These are phyloP conservation scores for Ormyrus thymus DNA, from an alignment of 2,888 invertebrate species.

Conservation along the genomic window DNA sequence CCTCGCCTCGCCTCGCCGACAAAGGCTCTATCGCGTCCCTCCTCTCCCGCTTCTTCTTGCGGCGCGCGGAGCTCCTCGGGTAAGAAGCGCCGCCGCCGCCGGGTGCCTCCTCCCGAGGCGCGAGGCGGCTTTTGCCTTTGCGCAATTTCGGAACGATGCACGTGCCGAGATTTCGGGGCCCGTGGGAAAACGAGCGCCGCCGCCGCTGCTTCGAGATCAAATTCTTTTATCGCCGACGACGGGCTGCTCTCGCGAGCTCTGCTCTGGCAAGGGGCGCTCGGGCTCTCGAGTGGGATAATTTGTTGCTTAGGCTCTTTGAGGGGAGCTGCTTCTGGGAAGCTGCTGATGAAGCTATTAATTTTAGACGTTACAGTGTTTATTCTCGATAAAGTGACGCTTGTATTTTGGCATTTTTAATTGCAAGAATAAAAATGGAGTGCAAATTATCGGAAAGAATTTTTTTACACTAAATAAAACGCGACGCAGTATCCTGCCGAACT, in stretches of 20 bases:
- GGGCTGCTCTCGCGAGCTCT: background rate
- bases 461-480: too few relatives aligned
- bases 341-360: too few relatives aligned
- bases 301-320: too few relatives aligned
- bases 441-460: too few relatives aligned
- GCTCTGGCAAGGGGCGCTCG: background rate
- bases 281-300: too few relatives aligned
- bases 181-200: conserved; percentile 49
- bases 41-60: conserved; percentile 20
- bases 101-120: too few relatives aligned
- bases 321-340: too few relatives aligned
- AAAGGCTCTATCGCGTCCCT: conserved; percentile 39
- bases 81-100: conserved; percentile 10
- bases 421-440: too few relatives aligned
- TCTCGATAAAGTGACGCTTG: too few relatives aligned
- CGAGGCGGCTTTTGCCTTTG: conserved; percentile 30
- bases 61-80: background rate
- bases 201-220: conserved; percentile 15
- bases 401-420: too few relatives aligned
- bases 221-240: conserved; percentile 4
- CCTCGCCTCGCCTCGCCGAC: conserved; percentile 48
- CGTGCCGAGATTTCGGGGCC: conserved; percentile 51
- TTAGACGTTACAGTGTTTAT: too few relatives aligned
- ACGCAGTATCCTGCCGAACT: too few relatives aligned
- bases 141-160: conserved; percentile 50